phyloP scores from a whole-genome alignment of 2,797 vertebrate species.

The Labeo calbasu region DNA sequence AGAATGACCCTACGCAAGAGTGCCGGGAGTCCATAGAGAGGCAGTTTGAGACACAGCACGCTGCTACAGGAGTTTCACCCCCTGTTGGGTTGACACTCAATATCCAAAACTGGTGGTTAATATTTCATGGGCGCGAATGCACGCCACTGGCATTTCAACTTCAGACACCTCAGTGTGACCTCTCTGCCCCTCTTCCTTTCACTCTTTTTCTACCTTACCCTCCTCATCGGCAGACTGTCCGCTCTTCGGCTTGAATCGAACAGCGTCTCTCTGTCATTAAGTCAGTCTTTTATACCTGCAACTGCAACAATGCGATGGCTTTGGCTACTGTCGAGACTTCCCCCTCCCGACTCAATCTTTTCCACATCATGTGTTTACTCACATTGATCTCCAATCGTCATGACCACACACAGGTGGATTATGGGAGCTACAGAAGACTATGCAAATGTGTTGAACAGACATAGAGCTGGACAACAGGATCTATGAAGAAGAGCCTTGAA shows the following conservation, averaged over 20 bases:
- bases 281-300: constrained; percentile 17
- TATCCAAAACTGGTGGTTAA: constrained; percentile 63
- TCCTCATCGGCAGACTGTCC: not conserved
- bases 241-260: not conserved
- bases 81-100: constrained; percentile 60
- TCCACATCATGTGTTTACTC: constrained; percentile 46
- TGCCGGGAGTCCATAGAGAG: not conserved
- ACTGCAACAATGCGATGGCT: not conserved
- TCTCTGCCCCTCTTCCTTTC: not conserved
- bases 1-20: constrained; percentile 13
- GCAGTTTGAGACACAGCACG: constrained; percentile 35
- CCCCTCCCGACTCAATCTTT: constrained; percentile 18
- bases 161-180: constrained; percentile 55
- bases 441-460: constrained; percentile 61
- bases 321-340: constrained; percentile 3
- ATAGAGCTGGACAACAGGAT: not conserved
- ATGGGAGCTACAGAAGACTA: constrained; percentile 64
- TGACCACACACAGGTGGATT: constrained; percentile 47
- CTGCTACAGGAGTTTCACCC: constrained; percentile 59
- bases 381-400: constrained; percentile 69
- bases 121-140: constrained; percentile 68
- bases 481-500: not conserved
- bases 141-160: constrained; percentile 63
- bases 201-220: not conserved
- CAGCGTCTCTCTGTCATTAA: not conserved